Conservation (phyloP, 2,113 vertebrate species). For the Corythornis madagascariensis region DNA sequence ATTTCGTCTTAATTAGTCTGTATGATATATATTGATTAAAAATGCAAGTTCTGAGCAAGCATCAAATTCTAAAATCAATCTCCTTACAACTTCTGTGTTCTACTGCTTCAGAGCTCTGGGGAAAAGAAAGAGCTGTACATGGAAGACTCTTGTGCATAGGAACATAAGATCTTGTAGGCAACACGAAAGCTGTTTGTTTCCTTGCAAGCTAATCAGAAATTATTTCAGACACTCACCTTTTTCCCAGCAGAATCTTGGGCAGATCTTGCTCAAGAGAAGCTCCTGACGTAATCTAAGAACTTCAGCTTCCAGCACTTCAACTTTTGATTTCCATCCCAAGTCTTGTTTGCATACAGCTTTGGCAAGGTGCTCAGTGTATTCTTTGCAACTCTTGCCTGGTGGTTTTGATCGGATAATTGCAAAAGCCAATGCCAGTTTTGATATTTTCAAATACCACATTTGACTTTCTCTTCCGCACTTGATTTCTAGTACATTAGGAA, state of each 20-base stretch:
- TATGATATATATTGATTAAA: background rate
- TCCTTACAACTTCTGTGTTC: background rate
- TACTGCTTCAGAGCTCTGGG: background rate
- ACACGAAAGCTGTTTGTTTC: background rate
- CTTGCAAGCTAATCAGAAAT: background rate
- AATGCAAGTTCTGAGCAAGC: background rate
- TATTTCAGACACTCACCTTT: conserved; percentile 63
- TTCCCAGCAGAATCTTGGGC: conserved; percentile 19
- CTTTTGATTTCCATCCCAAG: conserved; percentile 73
- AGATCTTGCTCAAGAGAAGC: conserved; percentile 74
- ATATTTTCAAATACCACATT: conserved; percentile 71
- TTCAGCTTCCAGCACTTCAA: conserved; percentile 80
- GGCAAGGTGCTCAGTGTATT: conserved; percentile 76
- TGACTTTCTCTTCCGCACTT: conserved; percentile 45
- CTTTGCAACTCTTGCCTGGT: conserved; percentile 75
- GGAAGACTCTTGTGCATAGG: background rate
- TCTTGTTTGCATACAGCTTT: conserved; percentile 60
- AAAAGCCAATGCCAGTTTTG: conserved; percentile 83
- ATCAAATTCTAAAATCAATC: background rate
- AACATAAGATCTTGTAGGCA: background rate
- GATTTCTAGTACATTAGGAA: conserved; percentile 41
- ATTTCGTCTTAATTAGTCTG: background rate
- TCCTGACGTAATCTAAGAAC: conserved; percentile 84
- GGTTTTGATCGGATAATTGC: conserved; percentile 85
- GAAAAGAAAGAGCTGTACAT: background rate